These are phyloP conservation scores for Phacellophora camtschatica DNA, from an alignment of 30 jellyfish, hydroid and myxozoan species.

Conservation along the genomic window DNA sequence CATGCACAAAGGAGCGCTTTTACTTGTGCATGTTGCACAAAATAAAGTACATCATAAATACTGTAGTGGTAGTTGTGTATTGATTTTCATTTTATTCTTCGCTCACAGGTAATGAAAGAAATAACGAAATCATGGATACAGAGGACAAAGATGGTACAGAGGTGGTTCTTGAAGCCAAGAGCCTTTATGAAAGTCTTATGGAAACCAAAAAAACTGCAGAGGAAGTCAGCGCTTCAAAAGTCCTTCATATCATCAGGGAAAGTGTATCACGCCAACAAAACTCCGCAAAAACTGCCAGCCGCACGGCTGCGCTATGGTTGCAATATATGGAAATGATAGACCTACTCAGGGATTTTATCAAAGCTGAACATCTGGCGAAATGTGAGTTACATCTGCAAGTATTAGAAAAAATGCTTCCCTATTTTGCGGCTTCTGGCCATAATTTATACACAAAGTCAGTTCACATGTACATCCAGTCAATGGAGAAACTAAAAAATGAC, in stretches of 20 bases:
- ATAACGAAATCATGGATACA: too few relatives aligned
- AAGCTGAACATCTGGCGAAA: conserved; percentile 18
- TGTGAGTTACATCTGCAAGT: conserved; percentile 9
- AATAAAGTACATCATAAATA: too few relatives aligned
- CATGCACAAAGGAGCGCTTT: too few relatives aligned
- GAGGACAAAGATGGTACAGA: too few relatives aligned
- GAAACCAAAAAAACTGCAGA: conserved; percentile 5
- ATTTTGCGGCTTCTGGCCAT: conserved; percentile 46
- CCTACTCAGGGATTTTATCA: neutral
- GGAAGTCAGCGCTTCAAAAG: neutral
- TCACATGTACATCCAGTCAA: neutral
- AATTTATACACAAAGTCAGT: conserved; percentile 20
- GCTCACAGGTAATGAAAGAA: too few relatives aligned
- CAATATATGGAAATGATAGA: conserved; percentile 39
- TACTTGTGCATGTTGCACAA: too few relatives aligned
- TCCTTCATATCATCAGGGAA: neutral
- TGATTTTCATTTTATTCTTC: too few relatives aligned
- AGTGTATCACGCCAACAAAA: too few relatives aligned
- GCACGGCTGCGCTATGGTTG: conserved; percentile 16
- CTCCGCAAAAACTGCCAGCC: neutral
- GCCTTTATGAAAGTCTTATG: too few relatives aligned
- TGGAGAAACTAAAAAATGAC: neutral
- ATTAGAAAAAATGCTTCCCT: conserved; percentile 10
- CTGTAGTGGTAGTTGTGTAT: too few relatives aligned
- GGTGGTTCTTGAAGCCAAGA: too few relatives aligned